Evolutionary conservation across 1,140 invertebrate species (phyloP).

Genomic region (Drosophila busckii): DNA sequence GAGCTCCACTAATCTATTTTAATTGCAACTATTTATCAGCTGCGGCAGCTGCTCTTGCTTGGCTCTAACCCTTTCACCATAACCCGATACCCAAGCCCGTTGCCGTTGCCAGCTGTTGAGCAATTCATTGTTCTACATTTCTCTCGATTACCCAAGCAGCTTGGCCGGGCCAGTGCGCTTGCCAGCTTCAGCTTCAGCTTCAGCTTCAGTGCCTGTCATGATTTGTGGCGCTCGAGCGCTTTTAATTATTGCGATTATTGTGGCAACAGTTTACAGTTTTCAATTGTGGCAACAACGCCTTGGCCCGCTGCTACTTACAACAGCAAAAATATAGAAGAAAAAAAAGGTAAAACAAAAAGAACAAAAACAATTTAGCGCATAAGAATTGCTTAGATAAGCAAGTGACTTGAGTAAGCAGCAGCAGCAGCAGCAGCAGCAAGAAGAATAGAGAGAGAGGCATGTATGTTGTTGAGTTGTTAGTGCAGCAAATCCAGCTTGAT

Average conservation of each 20-base stretch:
- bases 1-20: conserved; percentile 34
- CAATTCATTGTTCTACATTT: conserved; percentile 58
- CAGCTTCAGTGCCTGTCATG: conserved; percentile 27
- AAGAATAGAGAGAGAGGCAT: no score
- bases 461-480: not conserved
- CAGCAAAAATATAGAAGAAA: not conserved
- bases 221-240: conserved; percentile 57
- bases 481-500: conserved; percentile 42
- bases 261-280: conserved; percentile 69
- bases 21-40: conserved; percentile 35
- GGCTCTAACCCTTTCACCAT: conserved; percentile 32
- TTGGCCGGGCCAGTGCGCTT: conserved; percentile 21
- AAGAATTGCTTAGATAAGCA: conserved; percentile 48
- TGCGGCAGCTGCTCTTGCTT: conserved; percentile 14
- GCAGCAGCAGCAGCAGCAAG: not conserved
- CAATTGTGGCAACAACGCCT: conserved; percentile 33
- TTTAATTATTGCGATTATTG: conserved; percentile 74
- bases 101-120: conserved; percentile 21
- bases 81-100: conserved; percentile 2
- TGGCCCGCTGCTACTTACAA: not conserved
- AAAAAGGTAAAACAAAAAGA: not conserved
- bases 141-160: conserved; percentile 38
- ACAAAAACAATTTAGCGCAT: conserved; percentile 55
- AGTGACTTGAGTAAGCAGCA: conserved; percentile 6
- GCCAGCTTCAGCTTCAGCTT: not conserved